Conservation (phyloP, 2,113 vertebrate genomes). For the Oncorhynchus masou region DNA sequence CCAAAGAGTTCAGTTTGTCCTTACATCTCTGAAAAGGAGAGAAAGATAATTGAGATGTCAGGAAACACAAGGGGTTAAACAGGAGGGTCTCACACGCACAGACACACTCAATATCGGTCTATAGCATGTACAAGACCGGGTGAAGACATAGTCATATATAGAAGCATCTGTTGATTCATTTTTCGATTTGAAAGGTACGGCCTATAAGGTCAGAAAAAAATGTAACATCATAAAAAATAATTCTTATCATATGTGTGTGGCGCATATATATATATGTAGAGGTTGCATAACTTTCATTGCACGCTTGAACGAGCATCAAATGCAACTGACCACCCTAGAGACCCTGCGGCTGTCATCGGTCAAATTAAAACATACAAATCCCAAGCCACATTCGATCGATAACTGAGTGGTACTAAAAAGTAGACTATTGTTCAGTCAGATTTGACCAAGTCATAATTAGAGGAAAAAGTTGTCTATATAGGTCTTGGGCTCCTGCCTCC, state of each 20-base stretch:
- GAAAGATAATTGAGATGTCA: background rate
- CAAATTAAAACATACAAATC: slow-evolving; percentile 45
- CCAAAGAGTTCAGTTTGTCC: slow-evolving; percentile 86
- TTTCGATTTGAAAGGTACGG: too few relatives aligned
- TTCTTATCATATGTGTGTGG: too few relatives aligned
- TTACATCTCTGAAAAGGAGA: slow-evolving; percentile 81
- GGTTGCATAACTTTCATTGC: background rate
- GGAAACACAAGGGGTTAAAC: background rate
- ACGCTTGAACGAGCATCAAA: background rate
- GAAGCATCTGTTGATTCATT: too few relatives aligned
- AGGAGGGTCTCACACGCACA: background rate
- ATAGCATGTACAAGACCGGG: too few relatives aligned
- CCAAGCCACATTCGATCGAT: slow-evolving; percentile 69
- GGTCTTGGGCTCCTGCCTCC: too few relatives aligned
- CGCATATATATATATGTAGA: background rate
- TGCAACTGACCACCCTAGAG: background rate
- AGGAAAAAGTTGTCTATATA: background rate
- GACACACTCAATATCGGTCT: background rate
- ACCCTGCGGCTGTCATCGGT: background rate
- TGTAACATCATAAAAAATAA: too few relatives aligned
- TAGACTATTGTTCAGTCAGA: slow-evolving; percentile 12
- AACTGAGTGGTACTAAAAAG: slow-evolving; percentile 54
- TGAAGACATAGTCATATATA: too few relatives aligned
- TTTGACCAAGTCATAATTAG: slow-evolving; percentile 58
- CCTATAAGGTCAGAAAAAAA: too few relatives aligned